Base-by-base conservation (phyloP, 2,797 vertebrate species). In the Spondyliosoma cantharus region DNA sequence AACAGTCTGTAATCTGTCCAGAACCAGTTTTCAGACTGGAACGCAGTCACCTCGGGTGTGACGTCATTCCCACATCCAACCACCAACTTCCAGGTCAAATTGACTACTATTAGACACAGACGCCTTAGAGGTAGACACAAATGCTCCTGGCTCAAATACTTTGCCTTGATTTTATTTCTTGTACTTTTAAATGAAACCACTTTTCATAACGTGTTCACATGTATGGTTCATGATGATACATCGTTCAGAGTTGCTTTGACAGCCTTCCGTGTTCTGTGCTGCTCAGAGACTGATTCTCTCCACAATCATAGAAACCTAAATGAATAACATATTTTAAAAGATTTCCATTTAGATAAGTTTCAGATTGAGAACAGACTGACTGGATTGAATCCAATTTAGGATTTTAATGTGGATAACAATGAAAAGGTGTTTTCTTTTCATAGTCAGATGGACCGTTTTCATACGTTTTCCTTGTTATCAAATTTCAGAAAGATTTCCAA, bases 141-240 rank as follows among this genome's bases (percentile, higher is more conserved):
- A 50, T 37, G 20, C 42, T 50, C 53, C n/a, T 61, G 29, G 5
- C 24, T 76, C 7, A 52, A 25, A 54, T 62, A 37, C 24, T 25
- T 29, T 45, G 20, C 63, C 46, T 49, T 64, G 19, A 8, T 57
- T 17, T 53, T 42, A 17, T 15, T 20, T 58, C 1, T 58, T 60
- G 4, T 8, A 13, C n/a, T 73, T 53, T 46, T 32, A 67, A 76
- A 68, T 76, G 7, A 60, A 59, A 45, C 68, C 48, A 19, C 5
- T 62, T 27, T 69, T 79, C 25, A 25, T 61, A 56, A 50, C 24
- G 43, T 59, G 8, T 61, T 43, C 37, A 25, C 29, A 43, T 59
- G 16, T 59, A 45, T 48, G 17, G n/a, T 66, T 80, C 15, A 50
- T 74, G 66, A 61, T 68, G 76, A 79, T 57, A 2, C 67, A 73